A percentile compares a stretch with the other conserved stretches of the same genome.
Evolutionary conservation across 2,888 invertebrate species (phyloP).

Genomic region (Ornithoptera priamus): DNA sequence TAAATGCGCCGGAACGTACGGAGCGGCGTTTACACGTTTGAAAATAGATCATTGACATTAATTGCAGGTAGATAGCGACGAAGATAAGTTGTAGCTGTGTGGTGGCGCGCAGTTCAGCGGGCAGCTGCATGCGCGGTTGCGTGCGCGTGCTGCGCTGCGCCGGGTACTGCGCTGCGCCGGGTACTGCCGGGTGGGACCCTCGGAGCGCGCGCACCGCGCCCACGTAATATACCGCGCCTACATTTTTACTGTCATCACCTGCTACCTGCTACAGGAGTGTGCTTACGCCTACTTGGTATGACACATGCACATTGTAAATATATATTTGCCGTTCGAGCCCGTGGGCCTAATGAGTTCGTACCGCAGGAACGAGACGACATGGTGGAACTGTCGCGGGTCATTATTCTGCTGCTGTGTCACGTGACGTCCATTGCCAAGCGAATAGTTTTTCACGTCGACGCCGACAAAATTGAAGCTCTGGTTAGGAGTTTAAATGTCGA

Average conservation of each 20-base stretch:
- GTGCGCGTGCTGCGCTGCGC: slow-evolving; percentile 41
- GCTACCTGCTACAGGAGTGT: slow-evolving; percentile 51
- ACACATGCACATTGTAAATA: neutral
- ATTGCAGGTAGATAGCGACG: neutral
- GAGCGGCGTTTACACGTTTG: neutral
- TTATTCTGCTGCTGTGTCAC: slow-evolving; percentile 71
- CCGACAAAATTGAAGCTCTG: slow-evolving; percentile 43
- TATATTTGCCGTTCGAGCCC: neutral
- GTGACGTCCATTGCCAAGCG: slow-evolving; percentile 67
- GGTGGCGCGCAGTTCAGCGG: slow-evolving; percentile 31
- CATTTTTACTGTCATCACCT: slow-evolving; percentile 43
- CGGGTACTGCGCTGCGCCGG: too few species aligned
- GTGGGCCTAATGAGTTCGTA: neutral
- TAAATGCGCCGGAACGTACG: neutral
- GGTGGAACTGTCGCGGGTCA: slow-evolving; percentile 62
- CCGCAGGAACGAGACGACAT: slow-evolving; percentile 55
- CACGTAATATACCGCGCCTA: slow-evolving; percentile 44
- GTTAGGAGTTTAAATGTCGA: slow-evolving; percentile 45
- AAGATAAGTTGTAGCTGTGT: neutral
- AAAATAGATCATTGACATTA: neutral
- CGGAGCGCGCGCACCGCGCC: slow-evolving; percentile 11
- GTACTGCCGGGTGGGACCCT: slow-evolving; percentile 6
- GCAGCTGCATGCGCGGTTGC: slow-evolving; percentile 41
- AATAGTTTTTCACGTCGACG: slow-evolving; percentile 51
- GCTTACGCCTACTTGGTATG: slow-evolving; percentile 53